These are phyloP conservation scores for Scolopax mira DNA, from an alignment of 2,113 vertebrate genomes.

Conservation along the genomic window DNA sequence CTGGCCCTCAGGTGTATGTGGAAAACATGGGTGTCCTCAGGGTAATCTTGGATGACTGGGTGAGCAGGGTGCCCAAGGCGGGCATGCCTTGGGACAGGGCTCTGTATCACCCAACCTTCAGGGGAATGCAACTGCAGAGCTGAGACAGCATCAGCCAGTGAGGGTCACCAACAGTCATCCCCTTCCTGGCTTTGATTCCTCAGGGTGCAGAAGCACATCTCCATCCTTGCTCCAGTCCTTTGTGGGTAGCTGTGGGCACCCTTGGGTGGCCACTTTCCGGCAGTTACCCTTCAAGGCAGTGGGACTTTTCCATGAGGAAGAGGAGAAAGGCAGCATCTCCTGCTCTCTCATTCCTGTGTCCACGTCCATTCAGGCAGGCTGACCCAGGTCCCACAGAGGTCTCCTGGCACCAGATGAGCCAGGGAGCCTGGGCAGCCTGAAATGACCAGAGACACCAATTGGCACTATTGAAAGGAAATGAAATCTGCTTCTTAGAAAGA, in stretches of 20 bases:
- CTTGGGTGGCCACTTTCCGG: background rate
- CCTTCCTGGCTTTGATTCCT: background rate
- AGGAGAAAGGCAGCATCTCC: background rate
- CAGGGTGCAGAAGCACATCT: background rate
- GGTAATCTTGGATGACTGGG: background rate
- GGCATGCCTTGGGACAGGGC: background rate
- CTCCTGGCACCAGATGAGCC: rapidly evolving
- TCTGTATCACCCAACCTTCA: background rate
- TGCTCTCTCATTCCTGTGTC: background rate
- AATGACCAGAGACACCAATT: background rate
- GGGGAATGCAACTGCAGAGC: background rate
- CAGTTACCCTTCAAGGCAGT: background rate
- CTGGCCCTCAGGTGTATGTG: background rate
- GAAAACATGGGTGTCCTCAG: background rate
- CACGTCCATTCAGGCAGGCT: background rate
- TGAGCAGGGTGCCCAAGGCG: background rate
- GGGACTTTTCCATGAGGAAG: background rate
- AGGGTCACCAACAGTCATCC: background rate
- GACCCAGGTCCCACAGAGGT: background rate
- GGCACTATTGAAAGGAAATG: background rate
- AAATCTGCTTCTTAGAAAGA: background rate
- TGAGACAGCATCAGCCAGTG: background rate
- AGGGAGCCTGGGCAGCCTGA: background rate
- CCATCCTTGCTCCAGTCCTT: background rate
- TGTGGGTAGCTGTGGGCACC: background rate